Evolutionary conservation across 2,797 vertebrate genomes (phyloP).

Genomic region (Syncerus caffer): DNA sequence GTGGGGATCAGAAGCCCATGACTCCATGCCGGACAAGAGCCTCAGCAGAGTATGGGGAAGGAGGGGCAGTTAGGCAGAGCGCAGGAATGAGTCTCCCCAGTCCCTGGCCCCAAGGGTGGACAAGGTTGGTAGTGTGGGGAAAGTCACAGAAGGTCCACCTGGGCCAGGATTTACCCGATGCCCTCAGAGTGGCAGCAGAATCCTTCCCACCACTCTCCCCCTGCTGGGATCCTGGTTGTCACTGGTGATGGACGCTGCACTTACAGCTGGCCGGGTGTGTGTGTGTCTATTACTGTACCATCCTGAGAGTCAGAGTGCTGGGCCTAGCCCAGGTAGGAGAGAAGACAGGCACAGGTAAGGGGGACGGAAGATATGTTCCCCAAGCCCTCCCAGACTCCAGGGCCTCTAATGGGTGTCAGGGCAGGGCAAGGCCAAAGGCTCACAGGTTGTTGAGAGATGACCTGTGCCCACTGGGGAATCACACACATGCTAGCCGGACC

Average conservation of each 20-base stretch:
- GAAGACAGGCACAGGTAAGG: not conserved
- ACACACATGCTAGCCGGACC: rapidly evolving
- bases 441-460: not conserved
- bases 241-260: not conserved
- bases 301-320: not conserved
- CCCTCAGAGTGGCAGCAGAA: rapidly evolving
- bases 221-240: not conserved
- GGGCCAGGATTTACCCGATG: not conserved
- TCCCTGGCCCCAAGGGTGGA: not conserved
- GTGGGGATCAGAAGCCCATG: not conserved
- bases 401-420: not conserved
- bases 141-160: not conserved
- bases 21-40: not conserved
- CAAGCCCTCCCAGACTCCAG: not conserved
- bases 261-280: not conserved
- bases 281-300: not conserved
- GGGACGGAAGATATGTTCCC: not conserved
- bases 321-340: not conserved
- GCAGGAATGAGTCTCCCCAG: not conserved
- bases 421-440: not conserved
- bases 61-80: not conserved
- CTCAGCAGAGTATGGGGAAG: not conserved
- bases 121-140: not conserved
- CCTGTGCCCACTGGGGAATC: not conserved
- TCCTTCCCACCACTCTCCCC: too few relatives aligned